These are phyloP conservation scores for Philopotamus ludificatus DNA, from an alignment of 1,140 invertebrate genomes.

Conservation along the genomic window DNA sequence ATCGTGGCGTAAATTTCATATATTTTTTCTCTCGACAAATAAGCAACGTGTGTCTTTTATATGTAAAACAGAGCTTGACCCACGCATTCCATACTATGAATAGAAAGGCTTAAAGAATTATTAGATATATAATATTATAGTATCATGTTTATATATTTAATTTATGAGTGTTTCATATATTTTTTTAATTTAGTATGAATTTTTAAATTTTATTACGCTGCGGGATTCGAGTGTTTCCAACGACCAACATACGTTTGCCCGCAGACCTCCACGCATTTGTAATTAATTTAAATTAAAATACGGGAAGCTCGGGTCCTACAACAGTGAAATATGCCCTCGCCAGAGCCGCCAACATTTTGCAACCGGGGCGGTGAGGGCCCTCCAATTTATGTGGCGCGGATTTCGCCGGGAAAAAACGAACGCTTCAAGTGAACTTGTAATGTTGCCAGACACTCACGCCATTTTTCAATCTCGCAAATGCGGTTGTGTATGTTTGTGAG, in stretches of 20 bases:
- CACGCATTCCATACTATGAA: too few species aligned
- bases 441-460: conserved; percentile 8
- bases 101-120: too few species aligned
- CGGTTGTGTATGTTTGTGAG: too few species aligned
- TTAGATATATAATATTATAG: too few species aligned
- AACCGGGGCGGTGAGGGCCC: conserved; percentile 6
- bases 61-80: too few species aligned
- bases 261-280: background rate
- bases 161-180: too few species aligned
- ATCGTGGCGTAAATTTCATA: too few species aligned
- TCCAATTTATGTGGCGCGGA: conserved; percentile 18
- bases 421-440: conserved; percentile 8
- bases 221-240: background rate
- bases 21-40: too few species aligned
- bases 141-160: too few species aligned
- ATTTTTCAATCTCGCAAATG: background rate
- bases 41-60: too few species aligned
- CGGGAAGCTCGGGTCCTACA: background rate
- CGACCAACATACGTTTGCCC: background rate
- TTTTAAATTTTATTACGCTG: background rate
- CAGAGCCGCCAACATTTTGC: conserved; percentile 4
- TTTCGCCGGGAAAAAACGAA: conserved; percentile 14
- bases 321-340: background rate
- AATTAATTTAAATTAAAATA: conserved; percentile 12
- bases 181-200: too few species aligned